phyloP scores from a whole-genome alignment of 2,888 invertebrate genomes.

The Scrobipalpa atriplicella region DNA sequence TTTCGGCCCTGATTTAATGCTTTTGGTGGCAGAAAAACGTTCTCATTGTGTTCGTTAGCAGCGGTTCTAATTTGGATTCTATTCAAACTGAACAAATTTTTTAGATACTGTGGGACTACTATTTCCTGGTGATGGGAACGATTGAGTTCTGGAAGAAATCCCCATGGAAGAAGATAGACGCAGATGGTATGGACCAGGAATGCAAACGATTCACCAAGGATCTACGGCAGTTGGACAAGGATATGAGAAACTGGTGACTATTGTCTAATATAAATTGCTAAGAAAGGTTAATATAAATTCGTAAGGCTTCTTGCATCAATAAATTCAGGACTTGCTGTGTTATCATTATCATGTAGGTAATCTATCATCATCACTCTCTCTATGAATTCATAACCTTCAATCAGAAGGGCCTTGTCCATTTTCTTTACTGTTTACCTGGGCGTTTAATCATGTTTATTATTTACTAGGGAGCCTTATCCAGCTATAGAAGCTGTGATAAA shows the following conservation, averaged over 20 bases:
- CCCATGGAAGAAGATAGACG: constrained; percentile 96
- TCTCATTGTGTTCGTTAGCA: no score
- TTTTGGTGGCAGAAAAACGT: no score
- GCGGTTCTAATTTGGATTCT: no score
- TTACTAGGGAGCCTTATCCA: constrained; percentile 89
- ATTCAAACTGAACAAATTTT: not conserved
- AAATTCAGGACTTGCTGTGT: no score
- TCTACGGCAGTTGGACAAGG: constrained; percentile 90
- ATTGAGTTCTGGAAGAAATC: constrained; percentile 97
- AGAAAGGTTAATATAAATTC: no score
- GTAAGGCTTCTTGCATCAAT: not conserved
- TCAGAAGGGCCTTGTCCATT: no score
- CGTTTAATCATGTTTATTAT: not conserved
- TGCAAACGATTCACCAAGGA: constrained; percentile 96
- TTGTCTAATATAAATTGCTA: no score
- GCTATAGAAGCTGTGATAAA: constrained; percentile 91
- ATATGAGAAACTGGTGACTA: constrained; percentile 86
- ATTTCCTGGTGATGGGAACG: constrained; percentile 89
- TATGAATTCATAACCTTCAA: no score
- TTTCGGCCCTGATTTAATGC: no score
- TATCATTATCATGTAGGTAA: no score
- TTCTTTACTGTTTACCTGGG: no score
- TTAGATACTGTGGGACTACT: constrained; percentile 95
- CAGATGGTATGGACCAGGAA: constrained; percentile 97
- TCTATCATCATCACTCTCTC: no score